Percentiles rank a stretch among this genome's conserved stretches.
Evolutionary conservation across 1,140 invertebrate species (phyloP).

Genomic region (Epicauta chinensis): DNA sequence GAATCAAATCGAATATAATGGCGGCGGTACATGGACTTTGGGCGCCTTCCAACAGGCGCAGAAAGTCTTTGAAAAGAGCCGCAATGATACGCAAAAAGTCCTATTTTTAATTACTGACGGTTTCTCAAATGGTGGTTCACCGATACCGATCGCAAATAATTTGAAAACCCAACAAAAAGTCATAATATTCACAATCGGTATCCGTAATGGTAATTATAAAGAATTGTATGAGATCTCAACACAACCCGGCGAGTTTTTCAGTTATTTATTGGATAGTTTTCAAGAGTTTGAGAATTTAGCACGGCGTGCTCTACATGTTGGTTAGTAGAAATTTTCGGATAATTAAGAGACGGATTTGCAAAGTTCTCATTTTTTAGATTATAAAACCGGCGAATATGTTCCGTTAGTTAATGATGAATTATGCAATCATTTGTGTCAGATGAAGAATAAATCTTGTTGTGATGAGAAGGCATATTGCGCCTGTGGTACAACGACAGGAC

Average conservation of each 20-base stretch:
- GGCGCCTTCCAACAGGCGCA: constrained; percentile 61
- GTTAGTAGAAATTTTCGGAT: constrained; percentile 38
- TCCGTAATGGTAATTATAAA: constrained; percentile 59
- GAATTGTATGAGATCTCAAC: constrained; percentile 63
- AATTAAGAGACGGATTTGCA: constrained; percentile 3
- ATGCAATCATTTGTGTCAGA: constrained; percentile 52
- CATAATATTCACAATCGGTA: constrained; percentile 60
- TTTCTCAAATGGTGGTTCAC: constrained; percentile 67
- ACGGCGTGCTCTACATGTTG: constrained; percentile 60
- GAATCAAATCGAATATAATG: constrained; percentile 54
- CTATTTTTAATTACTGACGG: constrained; percentile 67
- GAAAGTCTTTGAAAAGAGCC: constrained; percentile 50
- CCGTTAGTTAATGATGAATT: constrained; percentile 43
- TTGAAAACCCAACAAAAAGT: constrained; percentile 48
- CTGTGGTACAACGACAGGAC: constrained; percentile 62
- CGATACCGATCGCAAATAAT: constrained; percentile 50
- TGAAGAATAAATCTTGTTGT: constrained; percentile 43
- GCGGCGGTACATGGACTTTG: constrained; percentile 63
- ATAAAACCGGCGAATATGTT: constrained; percentile 54
- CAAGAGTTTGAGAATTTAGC: constrained; percentile 66
- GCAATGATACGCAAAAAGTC: constrained; percentile 52
- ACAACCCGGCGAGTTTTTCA: constrained; percentile 55
- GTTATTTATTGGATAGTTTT: constrained; percentile 65
- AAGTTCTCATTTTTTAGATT: constrained; percentile 46
- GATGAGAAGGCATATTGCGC: constrained; percentile 55